phyloP scores from a whole-genome alignment of 1,140 invertebrate species.

The Zeugodacus cucurbitae region DNA sequence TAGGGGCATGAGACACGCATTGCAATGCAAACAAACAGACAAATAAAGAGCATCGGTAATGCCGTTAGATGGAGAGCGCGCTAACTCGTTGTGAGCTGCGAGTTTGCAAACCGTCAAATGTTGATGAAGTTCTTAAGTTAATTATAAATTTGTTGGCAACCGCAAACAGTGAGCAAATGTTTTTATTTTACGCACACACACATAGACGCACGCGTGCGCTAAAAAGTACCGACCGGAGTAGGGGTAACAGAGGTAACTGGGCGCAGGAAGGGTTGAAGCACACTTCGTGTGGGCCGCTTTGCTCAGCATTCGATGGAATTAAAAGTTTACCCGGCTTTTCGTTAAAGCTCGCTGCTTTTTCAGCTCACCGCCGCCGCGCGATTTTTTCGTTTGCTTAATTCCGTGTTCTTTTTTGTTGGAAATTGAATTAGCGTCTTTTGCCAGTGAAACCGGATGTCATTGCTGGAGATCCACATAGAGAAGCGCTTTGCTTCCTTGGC shows the following conservation, averaged over 20 bases:
- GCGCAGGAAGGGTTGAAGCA: background rate
- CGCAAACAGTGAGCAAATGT: conserved; percentile 40
- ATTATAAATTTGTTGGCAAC: conserved; percentile 45
- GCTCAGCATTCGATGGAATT: background rate
- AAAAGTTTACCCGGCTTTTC: conserved; percentile 33
- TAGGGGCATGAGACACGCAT: background rate
- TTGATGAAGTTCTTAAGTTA: conserved; percentile 45
- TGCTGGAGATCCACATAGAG: background rate
- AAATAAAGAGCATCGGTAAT: conserved; percentile 35
- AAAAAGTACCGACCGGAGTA: background rate
- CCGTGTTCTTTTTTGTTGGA: background rate
- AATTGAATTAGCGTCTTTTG: conserved; percentile 11
- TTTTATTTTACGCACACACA: background rate
- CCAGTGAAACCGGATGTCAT: background rate
- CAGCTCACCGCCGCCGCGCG: background rate
- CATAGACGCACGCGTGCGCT: background rate
- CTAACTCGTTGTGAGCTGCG: background rate
- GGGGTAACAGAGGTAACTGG: background rate
- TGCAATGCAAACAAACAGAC: background rate
- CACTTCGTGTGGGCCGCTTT: background rate
- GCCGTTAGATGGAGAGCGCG: background rate
- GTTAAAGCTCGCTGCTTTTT: background rate
- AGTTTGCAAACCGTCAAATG: conserved; percentile 24
- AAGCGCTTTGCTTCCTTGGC: background rate
- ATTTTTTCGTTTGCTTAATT: conserved; percentile 18